Conservation (phyloP, 2,797 vertebrate species). For the Pantherophis alleghaniensis region DNA sequence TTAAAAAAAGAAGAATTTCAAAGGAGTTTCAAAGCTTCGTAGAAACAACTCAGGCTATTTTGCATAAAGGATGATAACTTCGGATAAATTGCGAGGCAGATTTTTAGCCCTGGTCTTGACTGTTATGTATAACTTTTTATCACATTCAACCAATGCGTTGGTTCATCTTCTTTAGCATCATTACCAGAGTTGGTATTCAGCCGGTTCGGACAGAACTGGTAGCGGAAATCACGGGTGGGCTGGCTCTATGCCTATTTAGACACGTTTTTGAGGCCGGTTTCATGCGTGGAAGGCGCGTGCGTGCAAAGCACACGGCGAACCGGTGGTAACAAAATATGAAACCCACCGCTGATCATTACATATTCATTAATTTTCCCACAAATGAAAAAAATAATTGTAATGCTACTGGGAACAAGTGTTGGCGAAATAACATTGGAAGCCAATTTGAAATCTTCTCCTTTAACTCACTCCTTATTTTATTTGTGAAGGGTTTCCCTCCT, state of each 20-base stretch:
- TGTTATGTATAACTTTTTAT: background rate
- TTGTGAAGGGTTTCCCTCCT: conserved; percentile 35
- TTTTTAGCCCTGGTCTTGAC: background rate
- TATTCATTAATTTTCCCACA: background rate
- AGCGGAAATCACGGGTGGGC: no score
- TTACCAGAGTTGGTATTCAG: no score
- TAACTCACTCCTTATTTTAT: conserved; percentile 41
- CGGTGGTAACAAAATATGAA: no score
- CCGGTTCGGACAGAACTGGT: no score
- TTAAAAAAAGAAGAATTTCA: background rate
- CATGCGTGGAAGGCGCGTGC: no score
- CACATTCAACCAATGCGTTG: no score
- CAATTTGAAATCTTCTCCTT: conserved; percentile 41
- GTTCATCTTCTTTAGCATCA: background rate
- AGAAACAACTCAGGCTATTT: background rate
- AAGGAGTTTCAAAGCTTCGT: background rate
- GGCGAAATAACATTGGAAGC: conserved; percentile 15
- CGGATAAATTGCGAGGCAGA: background rate
- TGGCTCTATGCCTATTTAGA: no score
- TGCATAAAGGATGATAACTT: background rate
- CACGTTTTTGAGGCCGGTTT: no score
- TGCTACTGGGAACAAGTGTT: background rate
- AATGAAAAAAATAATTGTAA: background rate
- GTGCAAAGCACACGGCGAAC: no score
- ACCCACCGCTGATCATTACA: no score